These are phyloP conservation scores for Augochlorella aurata DNA, from an alignment of 2,888 invertebrate species.

Conservation along the genomic window DNA sequence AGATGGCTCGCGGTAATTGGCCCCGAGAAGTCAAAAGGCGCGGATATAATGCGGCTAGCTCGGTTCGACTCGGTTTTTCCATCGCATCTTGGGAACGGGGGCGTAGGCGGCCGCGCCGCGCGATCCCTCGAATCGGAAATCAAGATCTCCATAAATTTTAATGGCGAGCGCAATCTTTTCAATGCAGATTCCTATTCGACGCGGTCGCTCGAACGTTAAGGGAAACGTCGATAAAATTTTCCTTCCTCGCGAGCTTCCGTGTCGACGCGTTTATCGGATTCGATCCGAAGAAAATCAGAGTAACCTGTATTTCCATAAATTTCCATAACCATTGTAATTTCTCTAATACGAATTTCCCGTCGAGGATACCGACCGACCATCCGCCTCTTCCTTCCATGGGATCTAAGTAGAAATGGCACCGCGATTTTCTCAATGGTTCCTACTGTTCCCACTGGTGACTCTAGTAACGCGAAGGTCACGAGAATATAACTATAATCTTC, in stretches of 20 bases:
- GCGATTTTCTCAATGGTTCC: too few species aligned
- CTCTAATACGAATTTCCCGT: conserved; percentile 11
- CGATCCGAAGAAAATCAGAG: conserved; percentile 1
- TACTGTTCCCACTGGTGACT: not conserved
- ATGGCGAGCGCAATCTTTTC: not conserved
- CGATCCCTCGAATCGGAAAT: not conserved
- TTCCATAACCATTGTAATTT: conserved; percentile 16
- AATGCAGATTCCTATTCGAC: not conserved
- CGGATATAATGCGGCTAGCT: conserved; percentile 23
- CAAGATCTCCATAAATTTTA: conserved; percentile 15
- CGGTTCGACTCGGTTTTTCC: not conserved
- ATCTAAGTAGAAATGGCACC: too few species aligned
- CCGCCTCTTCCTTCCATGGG: too few species aligned
- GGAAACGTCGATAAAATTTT: conserved; percentile 8
- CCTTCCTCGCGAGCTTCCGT: not conserved
- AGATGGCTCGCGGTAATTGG: conserved; percentile 60
- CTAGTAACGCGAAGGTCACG: not conserved
- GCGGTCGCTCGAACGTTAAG: not conserved
- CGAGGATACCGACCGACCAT: not conserved
- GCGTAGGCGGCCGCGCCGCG: not conserved
- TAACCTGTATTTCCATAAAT: conserved; percentile 13
- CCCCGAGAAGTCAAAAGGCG: conserved; percentile 31
- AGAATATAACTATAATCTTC: not conserved
- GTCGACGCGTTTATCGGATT: conserved; percentile 8
- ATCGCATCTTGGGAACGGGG: not conserved